Evolutionary conservation across 2,113 vertebrate genomes (phyloP).

Genomic region (Podocnemis expansa): DNA sequence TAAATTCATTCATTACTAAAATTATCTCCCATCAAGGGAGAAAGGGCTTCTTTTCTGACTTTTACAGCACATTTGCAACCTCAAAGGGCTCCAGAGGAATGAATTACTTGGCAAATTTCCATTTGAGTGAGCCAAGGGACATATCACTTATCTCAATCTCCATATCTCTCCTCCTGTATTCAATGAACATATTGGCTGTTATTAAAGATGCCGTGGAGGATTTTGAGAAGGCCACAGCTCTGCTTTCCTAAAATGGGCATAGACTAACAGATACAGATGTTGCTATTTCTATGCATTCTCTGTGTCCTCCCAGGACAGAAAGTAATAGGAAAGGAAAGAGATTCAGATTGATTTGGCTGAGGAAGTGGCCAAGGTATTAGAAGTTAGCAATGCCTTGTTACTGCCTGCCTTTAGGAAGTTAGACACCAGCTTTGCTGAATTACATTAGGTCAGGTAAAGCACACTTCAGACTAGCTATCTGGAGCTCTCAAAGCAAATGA

Average conservation of each 20-base stretch:
- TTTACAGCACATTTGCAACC: neutral
- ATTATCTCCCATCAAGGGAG: neutral
- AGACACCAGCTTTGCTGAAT: neutral
- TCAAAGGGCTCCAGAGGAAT: neutral
- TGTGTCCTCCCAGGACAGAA: neutral
- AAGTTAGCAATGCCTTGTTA: neutral
- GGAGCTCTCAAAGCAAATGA: neutral
- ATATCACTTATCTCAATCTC: neutral
- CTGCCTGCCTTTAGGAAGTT: neutral
- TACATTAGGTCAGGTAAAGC: neutral
- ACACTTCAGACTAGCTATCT: neutral
- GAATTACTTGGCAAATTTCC: neutral
- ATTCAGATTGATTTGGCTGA: neutral
- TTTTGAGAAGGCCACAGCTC: neutral
- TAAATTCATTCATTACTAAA: neutral
- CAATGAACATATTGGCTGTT: neutral
- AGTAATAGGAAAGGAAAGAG: neutral
- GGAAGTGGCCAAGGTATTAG: neutral
- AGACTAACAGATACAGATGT: neutral
- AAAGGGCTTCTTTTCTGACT: fast-evolving
- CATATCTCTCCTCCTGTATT: fast-evolving
- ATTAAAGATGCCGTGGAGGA: neutral
- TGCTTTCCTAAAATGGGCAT: neutral
- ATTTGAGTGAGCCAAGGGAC: neutral
- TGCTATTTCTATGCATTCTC: neutral